Evolutionary conservation across 1,140 invertebrate genomes (phyloP), one percentile per base, ranked within the genome.

Genomic region (Diachasma alloeum): DNA sequence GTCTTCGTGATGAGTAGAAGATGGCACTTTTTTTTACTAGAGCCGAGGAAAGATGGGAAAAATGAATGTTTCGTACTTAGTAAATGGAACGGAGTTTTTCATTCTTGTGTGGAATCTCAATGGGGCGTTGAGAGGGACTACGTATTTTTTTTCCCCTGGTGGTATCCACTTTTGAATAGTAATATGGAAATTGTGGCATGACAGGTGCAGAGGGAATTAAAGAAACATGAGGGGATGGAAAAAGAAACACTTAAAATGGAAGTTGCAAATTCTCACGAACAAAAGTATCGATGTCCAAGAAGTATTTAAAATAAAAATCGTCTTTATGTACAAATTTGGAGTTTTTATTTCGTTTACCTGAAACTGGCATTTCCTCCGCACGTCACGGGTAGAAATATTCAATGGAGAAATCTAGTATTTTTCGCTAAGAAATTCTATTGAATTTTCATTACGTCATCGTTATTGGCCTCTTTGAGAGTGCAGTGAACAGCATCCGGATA

Each of bases 281-380:
- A 85, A 84, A 86, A 87, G 82, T 88, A 88, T 87, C 82, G 87
- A 84, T 87, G 86, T 86, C 85, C 85, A 88, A 84, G 81, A 87
- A 86, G 83, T 86, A 87, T 88, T 87, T 87, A 87, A 87, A 87
- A 87, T 86, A 87, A 88, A 87, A 86, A 86, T 88, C 83, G 84
- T 87, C 85, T 87, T 88, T 86, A 88, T 86, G 86, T 87, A 87
- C 85, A 87, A 86, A 87, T 87, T 87, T 77, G 36, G 24, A 24
- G 26, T 48, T 17, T 71, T 48, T 1, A n/a, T 48, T 6, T 39
- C 39, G 13, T 39, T 73, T 39, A n/a, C 56, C 53, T 37, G 36
- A n/a, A 48, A 8, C n/a, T 48, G 5, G n/a, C n/a, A 4, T 48
- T 15, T 4, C 44, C 10, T 11, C 10, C n/a, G n/a, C n/a, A n/a